Percentiles rank a stretch among this genome's conserved stretches.
Conservation (phyloP, 2,888 invertebrate genomes). For the Drosophila testacea region DNA sequence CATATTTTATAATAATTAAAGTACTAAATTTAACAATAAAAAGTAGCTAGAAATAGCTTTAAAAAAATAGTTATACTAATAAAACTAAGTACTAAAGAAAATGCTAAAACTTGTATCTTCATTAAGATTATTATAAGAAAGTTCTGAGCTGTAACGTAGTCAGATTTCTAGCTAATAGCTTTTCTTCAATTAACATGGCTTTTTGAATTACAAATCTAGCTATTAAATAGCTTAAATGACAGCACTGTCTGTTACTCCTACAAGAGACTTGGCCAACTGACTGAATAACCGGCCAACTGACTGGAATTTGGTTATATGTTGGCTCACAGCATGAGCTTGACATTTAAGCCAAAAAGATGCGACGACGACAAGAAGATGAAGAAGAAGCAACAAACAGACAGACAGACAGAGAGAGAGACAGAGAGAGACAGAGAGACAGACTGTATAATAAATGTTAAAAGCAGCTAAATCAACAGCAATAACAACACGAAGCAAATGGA, state of each 20-base stretch:
- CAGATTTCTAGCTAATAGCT: not conserved
- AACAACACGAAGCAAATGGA: constrained; percentile 8
- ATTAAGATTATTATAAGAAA: too few relatives aligned
- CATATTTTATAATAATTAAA: too few relatives aligned
- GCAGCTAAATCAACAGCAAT: constrained; percentile 32
- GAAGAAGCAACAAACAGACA: not conserved
- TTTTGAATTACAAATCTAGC: not conserved
- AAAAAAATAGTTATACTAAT: not conserved
- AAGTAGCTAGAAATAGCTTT: too few relatives aligned
- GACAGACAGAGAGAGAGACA: not conserved
- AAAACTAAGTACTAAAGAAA: too few relatives aligned
- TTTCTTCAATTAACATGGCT: not conserved
- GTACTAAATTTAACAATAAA: too few relatives aligned
- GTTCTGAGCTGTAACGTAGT: too few relatives aligned
- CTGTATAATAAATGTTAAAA: constrained; percentile 63
- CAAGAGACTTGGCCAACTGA: constrained; percentile 37
- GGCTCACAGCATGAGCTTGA: constrained; percentile 65
- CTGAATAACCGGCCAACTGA: constrained; percentile 23
- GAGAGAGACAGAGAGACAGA: constrained; percentile 3
- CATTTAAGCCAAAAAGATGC: constrained; percentile 67
- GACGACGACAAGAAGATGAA: not conserved
- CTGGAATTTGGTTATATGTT: constrained; percentile 29
- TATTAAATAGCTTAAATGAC: not conserved
- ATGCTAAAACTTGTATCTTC: too few relatives aligned
- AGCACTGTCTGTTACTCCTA: constrained; percentile 20